Evolutionary conservation across 2,113 vertebrate species (phyloP).

Genomic region (Oophaga pumilio): DNA sequence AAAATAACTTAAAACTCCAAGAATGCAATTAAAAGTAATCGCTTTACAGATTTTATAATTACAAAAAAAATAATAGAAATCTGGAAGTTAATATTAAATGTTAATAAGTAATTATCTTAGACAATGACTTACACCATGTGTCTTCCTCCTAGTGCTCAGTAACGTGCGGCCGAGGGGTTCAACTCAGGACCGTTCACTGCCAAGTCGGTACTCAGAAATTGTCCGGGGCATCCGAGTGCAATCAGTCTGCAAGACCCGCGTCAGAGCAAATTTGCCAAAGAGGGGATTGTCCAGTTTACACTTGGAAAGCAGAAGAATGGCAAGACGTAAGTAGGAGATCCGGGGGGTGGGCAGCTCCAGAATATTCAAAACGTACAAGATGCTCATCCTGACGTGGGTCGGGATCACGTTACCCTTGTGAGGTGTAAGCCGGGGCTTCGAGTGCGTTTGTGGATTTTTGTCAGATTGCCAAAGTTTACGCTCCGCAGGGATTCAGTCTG

Average conservation of each 20-base stretch:
- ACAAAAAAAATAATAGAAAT: neutral
- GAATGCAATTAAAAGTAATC: neutral
- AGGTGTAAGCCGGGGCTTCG: constrained; percentile 56
- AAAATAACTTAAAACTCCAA: neutral
- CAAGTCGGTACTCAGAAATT: constrained; percentile 68
- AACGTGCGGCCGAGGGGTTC: constrained; percentile 83
- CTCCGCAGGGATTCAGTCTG: constrained; percentile 44
- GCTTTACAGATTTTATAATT: neutral
- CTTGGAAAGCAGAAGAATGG: constrained; percentile 84
- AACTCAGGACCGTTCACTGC: constrained; percentile 80
- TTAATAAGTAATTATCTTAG: neutral
- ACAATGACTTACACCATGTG: constrained; percentile 39
- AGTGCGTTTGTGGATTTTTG: constrained; percentile 55
- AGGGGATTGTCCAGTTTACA: constrained; percentile 74
- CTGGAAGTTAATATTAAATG: neutral
- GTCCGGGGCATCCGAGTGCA: constrained; percentile 73
- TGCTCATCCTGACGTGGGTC: constrained; percentile 54
- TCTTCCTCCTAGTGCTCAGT: constrained; percentile 79
- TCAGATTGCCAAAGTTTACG: constrained; percentile 54
- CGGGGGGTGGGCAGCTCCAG: constrained; percentile 53
- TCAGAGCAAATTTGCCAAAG: constrained; percentile 77
- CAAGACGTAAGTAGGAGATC: constrained; percentile 76
- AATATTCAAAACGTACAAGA: constrained; percentile 49
- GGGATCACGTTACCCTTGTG: constrained; percentile 51
- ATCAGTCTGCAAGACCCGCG: constrained; percentile 69